Evolutionary conservation across 2,888 invertebrate genomes (phyloP).

Genomic region (Sipha maydis): DNA sequence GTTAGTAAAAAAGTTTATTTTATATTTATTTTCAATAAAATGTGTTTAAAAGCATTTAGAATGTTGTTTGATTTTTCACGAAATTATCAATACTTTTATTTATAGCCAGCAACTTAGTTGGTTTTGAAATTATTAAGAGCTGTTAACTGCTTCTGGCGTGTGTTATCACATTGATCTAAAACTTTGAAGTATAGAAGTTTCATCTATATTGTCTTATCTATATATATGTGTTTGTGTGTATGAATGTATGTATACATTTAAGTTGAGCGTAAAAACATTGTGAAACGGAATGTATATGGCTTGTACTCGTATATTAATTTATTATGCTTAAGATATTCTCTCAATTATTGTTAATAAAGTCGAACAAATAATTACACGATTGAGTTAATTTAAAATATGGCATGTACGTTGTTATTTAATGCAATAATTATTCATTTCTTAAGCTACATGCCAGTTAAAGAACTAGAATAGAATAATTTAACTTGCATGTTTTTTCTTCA

Average conservation of each 20-base stretch:
- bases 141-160: conserved; percentile 6
- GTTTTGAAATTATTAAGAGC: not conserved
- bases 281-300: not conserved
- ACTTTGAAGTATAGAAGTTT: not conserved
- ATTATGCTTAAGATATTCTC: not conserved
- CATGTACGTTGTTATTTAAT: no score
- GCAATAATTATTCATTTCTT: no score
- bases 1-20: no score
- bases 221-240: not conserved
- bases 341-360: conserved; percentile 22
- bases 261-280: conserved; percentile 2
- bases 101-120: no score
- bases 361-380: conserved; percentile 2
- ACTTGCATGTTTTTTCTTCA: no score
- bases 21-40: no score
- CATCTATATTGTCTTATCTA: not conserved
- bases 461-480: no score
- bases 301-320: conserved; percentile 21
- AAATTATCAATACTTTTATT: not conserved
- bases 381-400: not conserved
- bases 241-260: not conserved
- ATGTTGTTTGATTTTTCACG: not conserved
- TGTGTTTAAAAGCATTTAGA: no score
- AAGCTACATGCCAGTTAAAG: no score
- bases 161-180: not conserved